phyloP scores from a whole-genome alignment of 2,888 invertebrate species.

The Drosophila pseudotakahashii region DNA sequence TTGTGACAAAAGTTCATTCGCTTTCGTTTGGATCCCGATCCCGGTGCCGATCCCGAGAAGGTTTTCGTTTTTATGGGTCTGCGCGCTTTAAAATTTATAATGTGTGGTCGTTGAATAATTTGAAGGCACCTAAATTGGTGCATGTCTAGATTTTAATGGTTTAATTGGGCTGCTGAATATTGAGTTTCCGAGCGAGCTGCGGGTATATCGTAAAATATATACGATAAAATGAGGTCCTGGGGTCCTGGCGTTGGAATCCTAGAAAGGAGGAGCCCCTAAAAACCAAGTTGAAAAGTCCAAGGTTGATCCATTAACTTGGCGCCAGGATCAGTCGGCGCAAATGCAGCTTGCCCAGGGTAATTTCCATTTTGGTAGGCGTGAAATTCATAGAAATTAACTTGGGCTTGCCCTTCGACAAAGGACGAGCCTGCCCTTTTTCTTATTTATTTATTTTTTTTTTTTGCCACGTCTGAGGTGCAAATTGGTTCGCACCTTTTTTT shows the following conservation, averaged over 20 bases:
- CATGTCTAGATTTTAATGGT: conserved; percentile 78
- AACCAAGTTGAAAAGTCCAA: conserved; percentile 13
- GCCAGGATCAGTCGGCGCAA: conserved; percentile 44
- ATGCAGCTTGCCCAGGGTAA: conserved; percentile 41
- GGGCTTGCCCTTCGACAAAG: conserved; percentile 39
- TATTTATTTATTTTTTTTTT: conserved; percentile 15
- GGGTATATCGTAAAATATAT: conserved; percentile 2
- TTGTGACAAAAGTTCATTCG: conserved; percentile 67
- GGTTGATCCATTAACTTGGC: conserved; percentile 60
- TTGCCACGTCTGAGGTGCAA: conserved; percentile 77
- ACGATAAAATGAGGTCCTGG: too few relatives aligned
- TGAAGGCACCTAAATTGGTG: conserved; percentile 80
- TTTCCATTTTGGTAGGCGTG: conserved; percentile 64
- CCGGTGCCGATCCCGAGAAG: not conserved
- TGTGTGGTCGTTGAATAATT: conserved; percentile 83
- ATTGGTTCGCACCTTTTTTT: conserved; percentile 77
- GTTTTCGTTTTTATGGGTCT: conserved; percentile 52
- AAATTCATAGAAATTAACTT: conserved; percentile 74
- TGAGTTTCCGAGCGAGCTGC: conserved; percentile 20
- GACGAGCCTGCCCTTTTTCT: conserved; percentile 7
- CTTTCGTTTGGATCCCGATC: conserved; percentile 17
- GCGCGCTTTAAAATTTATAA: conserved; percentile 79
- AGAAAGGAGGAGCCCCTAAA: not conserved
- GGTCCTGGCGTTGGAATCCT: not conserved
- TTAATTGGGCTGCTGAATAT: conserved; percentile 61